Evolutionary conservation across 2,113 vertebrate genomes (phyloP), one percentile per base, ranked within the genome.

Genomic region (Cheilinus undulatus): DNA sequence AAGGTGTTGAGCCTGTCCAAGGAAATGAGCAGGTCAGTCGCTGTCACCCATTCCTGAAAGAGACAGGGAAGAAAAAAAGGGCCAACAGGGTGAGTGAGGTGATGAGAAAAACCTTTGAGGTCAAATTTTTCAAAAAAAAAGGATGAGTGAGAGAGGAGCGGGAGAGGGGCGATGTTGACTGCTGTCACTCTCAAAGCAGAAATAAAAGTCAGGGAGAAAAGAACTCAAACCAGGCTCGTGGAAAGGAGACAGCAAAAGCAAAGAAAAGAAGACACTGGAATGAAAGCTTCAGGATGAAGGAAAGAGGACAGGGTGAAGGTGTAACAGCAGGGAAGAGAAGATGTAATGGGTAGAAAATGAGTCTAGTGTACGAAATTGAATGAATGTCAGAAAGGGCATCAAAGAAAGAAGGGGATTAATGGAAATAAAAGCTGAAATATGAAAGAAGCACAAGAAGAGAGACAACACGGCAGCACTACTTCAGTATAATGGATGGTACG

Each of bases 1-100:
- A 99, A 98, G 0, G 97, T 99, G 88, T 99, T 99, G 68, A 99
- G 95, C 38, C 97, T 94, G 88, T 97, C 93, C 73, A 99, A 89
- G 52, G 97, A 97, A 87, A 99, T 92, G 75, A 97, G 94, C 75
- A 99, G 90, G 80, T 98, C 97, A 0, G 96, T 97, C 82, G 96
- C 96, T 0, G 97, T 98, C 91, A 98, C 97, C 97, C 97, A 99
- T 46, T 98, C 97, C 97, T 98, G 86, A 22, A 76, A 68, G 50
- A 38, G 19, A 58, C 4, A 9, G 17, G 24, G 30, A 17, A 50
- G n/a, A 57, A 66, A 48, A 62, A 19, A 53, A 67, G 27, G 20
- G 58, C 5, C 51, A 34, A 48, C 23, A 63, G 14, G 46, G 30
- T 67, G 28, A 78, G 70, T 53, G 22, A 3, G 20, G 58, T 40